Percentiles rank a stretch among this genome's conserved stretches.
phyloP scores from a whole-genome alignment of 2,888 invertebrate genomes.

The Helicoverpa assulta region DNA sequence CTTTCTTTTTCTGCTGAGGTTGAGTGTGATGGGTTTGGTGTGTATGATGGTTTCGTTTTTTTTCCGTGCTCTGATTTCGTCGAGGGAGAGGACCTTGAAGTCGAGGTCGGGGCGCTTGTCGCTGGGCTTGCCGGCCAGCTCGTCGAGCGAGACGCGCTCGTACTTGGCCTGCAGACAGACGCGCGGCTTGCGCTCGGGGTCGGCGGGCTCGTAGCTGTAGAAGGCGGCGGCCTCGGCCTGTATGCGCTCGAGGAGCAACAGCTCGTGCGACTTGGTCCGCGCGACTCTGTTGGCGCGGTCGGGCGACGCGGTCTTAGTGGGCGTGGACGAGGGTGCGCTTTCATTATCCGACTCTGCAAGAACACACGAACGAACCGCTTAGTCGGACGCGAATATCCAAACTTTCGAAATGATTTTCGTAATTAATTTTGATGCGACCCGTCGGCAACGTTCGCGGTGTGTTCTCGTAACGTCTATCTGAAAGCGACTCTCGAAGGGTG shows the following conservation, averaged over 20 bases:
- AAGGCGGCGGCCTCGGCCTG: conserved; percentile 93
- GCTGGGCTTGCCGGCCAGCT: conserved; percentile 79
- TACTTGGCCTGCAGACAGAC: conserved; percentile 81
- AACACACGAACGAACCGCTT: conserved; percentile 90
- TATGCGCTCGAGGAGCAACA: conserved; percentile 92
- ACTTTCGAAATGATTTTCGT: conserved; percentile 83
- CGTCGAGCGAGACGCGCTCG: conserved; percentile 87
- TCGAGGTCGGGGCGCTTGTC: conserved; percentile 75
- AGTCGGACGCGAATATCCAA: conserved; percentile 67
- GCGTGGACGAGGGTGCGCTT: conserved; percentile 92
- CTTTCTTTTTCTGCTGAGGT: conserved; percentile 82
- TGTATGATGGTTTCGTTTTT: conserved; percentile 73
- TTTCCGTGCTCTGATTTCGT: conserved; percentile 87
- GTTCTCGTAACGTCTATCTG: conserved; percentile 81
- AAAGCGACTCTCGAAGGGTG: conserved; percentile 79
- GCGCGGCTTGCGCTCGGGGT: conserved; percentile 64
- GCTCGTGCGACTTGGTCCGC: conserved; percentile 92
- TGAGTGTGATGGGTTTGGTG: conserved; percentile 78
- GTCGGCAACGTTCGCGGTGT: conserved; percentile 80
- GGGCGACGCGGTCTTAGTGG: conserved; percentile 84
- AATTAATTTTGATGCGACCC: conserved; percentile 88
- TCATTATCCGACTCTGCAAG: conserved; percentile 95
- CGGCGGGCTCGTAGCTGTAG: conserved; percentile 90
- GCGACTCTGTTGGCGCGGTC: conserved; percentile 75
- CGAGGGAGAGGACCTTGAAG: conserved; percentile 87